Evolutionary conservation across 2,113 vertebrate genomes (phyloP).

Genomic region (Nibea albiflora): DNA sequence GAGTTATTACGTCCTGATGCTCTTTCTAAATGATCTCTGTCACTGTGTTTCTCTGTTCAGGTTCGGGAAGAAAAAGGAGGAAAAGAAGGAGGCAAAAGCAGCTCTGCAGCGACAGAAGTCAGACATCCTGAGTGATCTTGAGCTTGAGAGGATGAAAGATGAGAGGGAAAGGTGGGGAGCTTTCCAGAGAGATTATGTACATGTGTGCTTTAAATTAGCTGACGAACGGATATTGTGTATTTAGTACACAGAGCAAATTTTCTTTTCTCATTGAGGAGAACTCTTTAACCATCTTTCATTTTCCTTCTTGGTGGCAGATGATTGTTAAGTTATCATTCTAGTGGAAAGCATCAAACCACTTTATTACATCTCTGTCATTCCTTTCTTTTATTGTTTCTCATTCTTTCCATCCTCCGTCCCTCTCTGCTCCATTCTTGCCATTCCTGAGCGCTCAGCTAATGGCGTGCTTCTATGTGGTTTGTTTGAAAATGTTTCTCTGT

Average conservation of each 20-base stretch:
- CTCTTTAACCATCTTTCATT: background rate
- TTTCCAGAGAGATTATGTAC: background rate
- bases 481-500: background rate
- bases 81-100: constrained; percentile 90
- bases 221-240: background rate
- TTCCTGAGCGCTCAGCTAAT: background rate
- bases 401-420: background rate
- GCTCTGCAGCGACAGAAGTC: constrained; percentile 80
- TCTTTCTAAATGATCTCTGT: background rate
- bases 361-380: background rate
- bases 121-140: constrained; percentile 86
- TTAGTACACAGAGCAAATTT: background rate
- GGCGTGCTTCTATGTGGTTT: background rate
- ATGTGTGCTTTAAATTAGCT: background rate
- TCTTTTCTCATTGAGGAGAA: background rate
- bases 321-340: constrained; percentile 4
- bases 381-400: background rate
- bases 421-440: background rate
- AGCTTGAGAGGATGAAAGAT: constrained; percentile 90
- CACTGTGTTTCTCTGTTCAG: constrained; percentile 78
- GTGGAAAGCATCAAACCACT: background rate
- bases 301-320: background rate
- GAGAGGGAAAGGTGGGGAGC: constrained; percentile 73
- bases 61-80: constrained; percentile 96
- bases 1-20: background rate